Evolutionary conservation across 2,113 vertebrate species (phyloP).

Genomic region (Channa maculata): DNA sequence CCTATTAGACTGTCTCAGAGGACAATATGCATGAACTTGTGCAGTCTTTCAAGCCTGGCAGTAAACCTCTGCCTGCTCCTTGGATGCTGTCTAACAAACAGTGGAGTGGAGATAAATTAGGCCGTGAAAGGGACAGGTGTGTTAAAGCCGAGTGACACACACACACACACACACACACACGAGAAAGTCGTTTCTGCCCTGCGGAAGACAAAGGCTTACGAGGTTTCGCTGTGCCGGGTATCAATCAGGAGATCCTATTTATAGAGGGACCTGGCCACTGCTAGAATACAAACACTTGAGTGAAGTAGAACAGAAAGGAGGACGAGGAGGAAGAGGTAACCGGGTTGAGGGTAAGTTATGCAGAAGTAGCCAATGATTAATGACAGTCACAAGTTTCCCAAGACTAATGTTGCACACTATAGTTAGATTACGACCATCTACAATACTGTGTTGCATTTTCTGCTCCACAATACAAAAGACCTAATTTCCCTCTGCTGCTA

Average conservation of each 20-base stretch:
- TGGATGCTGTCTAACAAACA: constrained; percentile 41
- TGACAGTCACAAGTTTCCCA: constrained; percentile 25
- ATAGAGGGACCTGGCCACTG: constrained; percentile 69
- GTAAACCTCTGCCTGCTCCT: constrained; percentile 26
- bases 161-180: constrained; percentile 44
- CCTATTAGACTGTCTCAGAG: constrained; percentile 16
- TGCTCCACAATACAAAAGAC: constrained; percentile 1
- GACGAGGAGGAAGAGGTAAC: constrained; percentile 19
- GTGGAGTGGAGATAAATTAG: constrained; percentile 50
- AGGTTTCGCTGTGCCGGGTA: constrained; percentile 66
- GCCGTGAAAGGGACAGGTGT: constrained; percentile 53
- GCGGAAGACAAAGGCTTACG: constrained; percentile 57
- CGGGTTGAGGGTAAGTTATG: constrained; percentile 31
- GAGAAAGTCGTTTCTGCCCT: constrained; percentile 71
- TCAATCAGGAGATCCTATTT: constrained; percentile 79
- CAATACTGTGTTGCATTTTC: background rate
- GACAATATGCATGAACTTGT: background rate
- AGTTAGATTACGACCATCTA: background rate
- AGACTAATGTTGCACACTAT: background rate
- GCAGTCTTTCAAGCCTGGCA: constrained; percentile 6
- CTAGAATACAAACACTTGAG: constrained; percentile 72
- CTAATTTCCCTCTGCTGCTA: background rate
- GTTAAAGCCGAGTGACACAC: constrained; percentile 58
- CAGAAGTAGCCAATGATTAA: constrained; percentile 55
- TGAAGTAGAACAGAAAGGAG: constrained; percentile 71